A percentile compares a stretch with the other conserved stretches of the same genome.
phyloP scores from a whole-genome alignment of 2,797 vertebrate genomes.

The Lophius americanus region DNA sequence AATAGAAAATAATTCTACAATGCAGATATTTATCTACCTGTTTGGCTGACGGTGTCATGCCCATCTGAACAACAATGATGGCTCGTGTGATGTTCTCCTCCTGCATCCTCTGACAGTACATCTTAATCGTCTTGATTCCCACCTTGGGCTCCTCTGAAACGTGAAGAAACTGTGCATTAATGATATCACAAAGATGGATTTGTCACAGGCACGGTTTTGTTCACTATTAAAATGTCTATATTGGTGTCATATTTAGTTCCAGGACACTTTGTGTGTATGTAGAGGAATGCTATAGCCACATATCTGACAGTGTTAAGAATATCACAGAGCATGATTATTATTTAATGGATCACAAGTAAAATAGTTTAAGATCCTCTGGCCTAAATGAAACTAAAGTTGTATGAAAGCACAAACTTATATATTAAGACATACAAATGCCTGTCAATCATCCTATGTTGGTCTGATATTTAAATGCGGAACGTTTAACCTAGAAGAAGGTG shows the following conservation, averaged over 20 bases:
- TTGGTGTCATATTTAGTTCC: background rate
- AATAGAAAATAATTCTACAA: background rate
- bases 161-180: background rate
- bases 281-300: background rate
- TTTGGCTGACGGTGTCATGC: slow-evolving; percentile 98
- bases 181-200: background rate
- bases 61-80: slow-evolving; percentile 96
- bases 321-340: too few relatives aligned
- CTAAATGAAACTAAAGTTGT: too few relatives aligned
- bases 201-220: background rate
- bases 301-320: too few relatives aligned
- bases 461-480: too few relatives aligned
- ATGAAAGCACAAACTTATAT: too few relatives aligned
- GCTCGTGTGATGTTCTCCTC: slow-evolving; percentile 98
- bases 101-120: slow-evolving; percentile 99
- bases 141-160: slow-evolving; percentile 97
- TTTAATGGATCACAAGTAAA: too few relatives aligned
- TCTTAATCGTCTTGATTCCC: slow-evolving; percentile 98
- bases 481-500: too few relatives aligned
- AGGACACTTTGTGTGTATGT: background rate
- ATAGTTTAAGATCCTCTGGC: too few relatives aligned
- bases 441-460: too few relatives aligned
- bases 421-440: too few relatives aligned
- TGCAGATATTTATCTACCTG: slow-evolving; percentile 77
- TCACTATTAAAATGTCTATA: too few relatives aligned